Evolutionary conservation across 2,797 vertebrate species (phyloP).

Genomic region (Sorex maritimensis): DNA sequence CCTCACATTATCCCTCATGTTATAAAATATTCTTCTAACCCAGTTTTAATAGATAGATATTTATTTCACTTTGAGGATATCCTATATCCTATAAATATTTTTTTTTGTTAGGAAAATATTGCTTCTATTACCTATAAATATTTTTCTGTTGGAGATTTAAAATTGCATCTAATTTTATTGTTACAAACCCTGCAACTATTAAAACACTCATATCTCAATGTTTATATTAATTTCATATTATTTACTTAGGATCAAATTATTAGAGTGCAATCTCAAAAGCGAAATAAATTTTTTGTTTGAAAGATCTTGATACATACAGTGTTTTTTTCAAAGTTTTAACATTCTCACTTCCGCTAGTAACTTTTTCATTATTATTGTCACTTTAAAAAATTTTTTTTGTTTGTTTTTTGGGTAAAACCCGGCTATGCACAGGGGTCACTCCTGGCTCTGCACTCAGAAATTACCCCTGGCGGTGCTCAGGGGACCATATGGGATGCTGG

Average conservation of each 20-base stretch:
- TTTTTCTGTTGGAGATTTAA: background rate
- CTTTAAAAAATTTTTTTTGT: constrained; percentile 21
- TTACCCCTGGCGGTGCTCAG: too few species aligned
- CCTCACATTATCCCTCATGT: background rate
- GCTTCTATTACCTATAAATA: background rate
- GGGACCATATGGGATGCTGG: too few species aligned
- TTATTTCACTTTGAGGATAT: constrained; percentile 21
- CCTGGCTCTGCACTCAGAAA: too few species aligned
- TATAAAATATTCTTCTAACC: constrained; percentile 49
- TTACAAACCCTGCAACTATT: constrained; percentile 1
- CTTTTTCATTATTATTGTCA: background rate
- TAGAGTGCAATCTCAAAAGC: background rate
- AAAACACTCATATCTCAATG: constrained; percentile 24
- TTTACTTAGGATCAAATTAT: constrained; percentile 19
- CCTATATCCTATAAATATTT: constrained; percentile 11
- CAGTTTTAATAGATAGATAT: constrained; percentile 44
- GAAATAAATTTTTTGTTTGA: background rate
- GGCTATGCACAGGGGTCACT: too few species aligned
- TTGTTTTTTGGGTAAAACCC: too few species aligned
- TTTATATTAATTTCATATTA: constrained; percentile 26
- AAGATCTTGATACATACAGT: background rate
- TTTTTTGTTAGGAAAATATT: background rate
- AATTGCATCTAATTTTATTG: constrained; percentile 56
- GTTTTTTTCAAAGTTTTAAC: background rate
- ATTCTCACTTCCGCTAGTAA: background rate